Percentiles rank a stretch among this genome's conserved stretches.
Conservation (phyloP, 2,888 invertebrate genomes). For the Oligia strigilis region DNA sequence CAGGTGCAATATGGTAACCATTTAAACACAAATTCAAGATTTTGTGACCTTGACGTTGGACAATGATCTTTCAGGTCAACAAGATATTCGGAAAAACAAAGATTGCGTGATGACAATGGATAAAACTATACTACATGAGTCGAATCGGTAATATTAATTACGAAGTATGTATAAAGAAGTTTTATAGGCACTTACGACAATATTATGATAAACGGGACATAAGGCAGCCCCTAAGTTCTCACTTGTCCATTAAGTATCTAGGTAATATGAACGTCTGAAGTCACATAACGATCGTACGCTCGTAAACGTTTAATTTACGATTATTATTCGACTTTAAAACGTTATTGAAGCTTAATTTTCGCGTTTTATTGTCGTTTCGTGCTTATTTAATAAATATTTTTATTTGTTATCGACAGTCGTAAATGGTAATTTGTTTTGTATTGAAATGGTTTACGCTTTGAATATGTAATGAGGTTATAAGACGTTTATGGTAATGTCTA, state of each 20-base stretch:
- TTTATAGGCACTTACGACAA: slow-evolving; percentile 24
- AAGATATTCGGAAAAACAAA: not conserved
- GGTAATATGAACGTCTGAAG: slow-evolving; percentile 72
- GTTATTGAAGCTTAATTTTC: slow-evolving; percentile 82
- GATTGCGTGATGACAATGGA: not conserved
- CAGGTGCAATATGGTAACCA: too few relatives aligned
- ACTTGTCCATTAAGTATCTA: slow-evolving; percentile 71
- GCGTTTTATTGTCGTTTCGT: slow-evolving; percentile 82
- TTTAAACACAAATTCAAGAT: not conserved
- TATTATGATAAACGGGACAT: slow-evolving; percentile 48
- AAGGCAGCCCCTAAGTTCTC: slow-evolving; percentile 29
- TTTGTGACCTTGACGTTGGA: too few relatives aligned
- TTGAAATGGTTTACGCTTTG: slow-evolving; percentile 66
- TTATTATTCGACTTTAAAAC: slow-evolving; percentile 79
- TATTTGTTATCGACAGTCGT: slow-evolving; percentile 68
- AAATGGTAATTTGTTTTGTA: slow-evolving; percentile 76
- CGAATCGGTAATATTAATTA: not conserved
- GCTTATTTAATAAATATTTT: slow-evolving; percentile 80
- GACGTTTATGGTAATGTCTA: slow-evolving; percentile 28
- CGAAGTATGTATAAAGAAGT: slow-evolving; percentile 17
- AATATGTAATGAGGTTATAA: slow-evolving; percentile 61
- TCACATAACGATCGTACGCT: slow-evolving; percentile 70
- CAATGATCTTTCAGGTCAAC: not conserved
- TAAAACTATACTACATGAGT: slow-evolving; percentile 1
- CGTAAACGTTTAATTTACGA: slow-evolving; percentile 80